phyloP scores from a whole-genome alignment of 2,797 vertebrate species.

The Melanotaenia boesemani region DNA sequence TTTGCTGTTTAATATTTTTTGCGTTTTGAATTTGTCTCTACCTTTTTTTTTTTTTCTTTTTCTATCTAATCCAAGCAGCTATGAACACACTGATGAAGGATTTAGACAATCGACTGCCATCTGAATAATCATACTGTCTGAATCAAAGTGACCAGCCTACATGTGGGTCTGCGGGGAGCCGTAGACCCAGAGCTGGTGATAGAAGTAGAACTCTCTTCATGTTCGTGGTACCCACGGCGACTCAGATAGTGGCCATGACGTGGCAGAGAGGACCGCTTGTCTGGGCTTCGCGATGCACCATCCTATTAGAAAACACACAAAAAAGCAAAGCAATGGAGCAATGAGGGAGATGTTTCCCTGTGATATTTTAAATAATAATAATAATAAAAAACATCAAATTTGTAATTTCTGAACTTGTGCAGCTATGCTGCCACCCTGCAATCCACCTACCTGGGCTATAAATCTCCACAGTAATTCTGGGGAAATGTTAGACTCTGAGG shows the following conservation, averaged over 20 bases:
- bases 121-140: neutral
- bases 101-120: neutral
- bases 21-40: neutral
- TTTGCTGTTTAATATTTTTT: neutral
- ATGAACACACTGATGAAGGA: neutral
- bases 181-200: slow-evolving; percentile 87
- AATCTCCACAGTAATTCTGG: slow-evolving; percentile 59
- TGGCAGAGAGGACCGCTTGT: slow-evolving; percentile 92
- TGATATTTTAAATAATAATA: neutral
- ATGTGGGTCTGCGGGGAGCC: slow-evolving; percentile 90
- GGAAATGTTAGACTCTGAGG: slow-evolving; percentile 81
- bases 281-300: slow-evolving; percentile 91
- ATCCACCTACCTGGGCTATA: slow-evolving; percentile 72
- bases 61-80: neutral
- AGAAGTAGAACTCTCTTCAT: slow-evolving; percentile 93
- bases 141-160: slow-evolving; percentile 79
- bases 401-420: slow-evolving; percentile 5
- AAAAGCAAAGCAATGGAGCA: neutral
- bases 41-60: neutral
- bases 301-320: slow-evolving; percentile 82
- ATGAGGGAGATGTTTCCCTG: neutral
- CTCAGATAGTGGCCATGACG: slow-evolving; percentile 91
- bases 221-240: slow-evolving; percentile 88
- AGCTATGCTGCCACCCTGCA: slow-evolving; percentile 8
- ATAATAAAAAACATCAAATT: neutral